A percentile compares a stretch with the other conserved stretches of the same genome.
Conservation (phyloP, 2,113 vertebrate genomes). For the Oryzias woworae region DNA sequence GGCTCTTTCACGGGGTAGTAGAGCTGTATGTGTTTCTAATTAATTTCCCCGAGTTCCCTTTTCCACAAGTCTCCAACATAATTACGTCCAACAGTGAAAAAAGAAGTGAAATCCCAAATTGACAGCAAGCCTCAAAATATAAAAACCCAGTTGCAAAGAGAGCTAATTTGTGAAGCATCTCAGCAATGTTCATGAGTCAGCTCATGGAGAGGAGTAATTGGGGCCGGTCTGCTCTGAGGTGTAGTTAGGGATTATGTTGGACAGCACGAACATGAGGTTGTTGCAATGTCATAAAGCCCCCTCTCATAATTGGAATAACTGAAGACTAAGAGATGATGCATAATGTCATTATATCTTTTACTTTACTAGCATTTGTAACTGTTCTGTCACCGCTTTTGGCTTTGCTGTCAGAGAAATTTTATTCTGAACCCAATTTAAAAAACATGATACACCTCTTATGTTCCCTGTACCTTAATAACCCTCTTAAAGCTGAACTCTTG, state of each 20-base stretch:
- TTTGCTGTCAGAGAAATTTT: too few species aligned
- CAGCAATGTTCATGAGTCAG: conserved; percentile 38
- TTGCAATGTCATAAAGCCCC: conserved; percentile 12
- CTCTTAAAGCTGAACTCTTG: not conserved
- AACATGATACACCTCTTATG: too few species aligned
- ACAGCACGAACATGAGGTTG: conserved; percentile 23
- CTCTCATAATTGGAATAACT: conserved; percentile 20
- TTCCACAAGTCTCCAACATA: conserved; percentile 23
- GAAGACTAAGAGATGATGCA: not conserved
- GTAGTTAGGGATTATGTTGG: conserved; percentile 32
- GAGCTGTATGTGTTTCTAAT: conserved; percentile 21
- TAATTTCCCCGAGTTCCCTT: conserved; percentile 10
- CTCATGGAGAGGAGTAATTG: conserved; percentile 42
- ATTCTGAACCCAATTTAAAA: too few species aligned
- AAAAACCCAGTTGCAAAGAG: conserved; percentile 12
- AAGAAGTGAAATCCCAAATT: conserved; percentile 18
- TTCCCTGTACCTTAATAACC: too few species aligned
- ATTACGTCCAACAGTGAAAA: conserved; percentile 28
- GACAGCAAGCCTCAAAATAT: conserved; percentile 14
- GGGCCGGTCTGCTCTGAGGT: conserved; percentile 32
- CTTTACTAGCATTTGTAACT: too few species aligned
- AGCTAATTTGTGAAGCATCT: conserved; percentile 52
- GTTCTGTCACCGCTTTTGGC: too few species aligned
- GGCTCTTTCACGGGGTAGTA: conserved; percentile 8
- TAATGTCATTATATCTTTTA: not conserved